Percentiles rank a stretch among this genome's conserved stretches.
Conservation (phyloP, 1,140 invertebrate genomes). For the Trinorchestia longiramus region DNA sequence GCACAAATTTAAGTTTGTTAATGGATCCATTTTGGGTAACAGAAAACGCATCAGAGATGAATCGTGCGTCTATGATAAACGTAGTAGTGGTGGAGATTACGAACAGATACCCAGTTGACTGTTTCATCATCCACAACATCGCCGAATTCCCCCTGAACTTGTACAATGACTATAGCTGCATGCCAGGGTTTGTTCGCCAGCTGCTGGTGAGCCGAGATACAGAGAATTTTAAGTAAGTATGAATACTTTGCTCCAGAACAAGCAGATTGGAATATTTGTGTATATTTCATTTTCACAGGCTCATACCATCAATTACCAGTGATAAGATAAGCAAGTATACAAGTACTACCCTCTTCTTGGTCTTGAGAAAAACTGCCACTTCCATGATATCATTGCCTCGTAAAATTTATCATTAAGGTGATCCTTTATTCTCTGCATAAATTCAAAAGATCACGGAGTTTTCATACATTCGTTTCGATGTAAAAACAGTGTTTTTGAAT, state of each 20-base stretch:
- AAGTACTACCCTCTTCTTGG: too few species aligned
- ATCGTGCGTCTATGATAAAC: conserved; percentile 94
- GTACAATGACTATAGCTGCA: conserved; percentile 90
- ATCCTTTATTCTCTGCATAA: too few species aligned
- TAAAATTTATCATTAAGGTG: too few species aligned
- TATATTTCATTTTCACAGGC: too few species aligned
- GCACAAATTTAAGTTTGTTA: background rate
- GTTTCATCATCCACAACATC: conserved; percentile 96
- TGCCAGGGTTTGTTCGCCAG: background rate
- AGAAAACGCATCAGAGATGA: conserved; percentile 72
- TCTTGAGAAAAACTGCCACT: too few species aligned
- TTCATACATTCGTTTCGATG: too few species aligned
- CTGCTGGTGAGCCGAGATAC: background rate
- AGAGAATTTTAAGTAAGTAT: background rate
- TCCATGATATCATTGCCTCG: too few species aligned
- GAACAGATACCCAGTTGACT: conserved; percentile 82
- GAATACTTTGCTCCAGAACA: background rate
- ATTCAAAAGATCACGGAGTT: too few species aligned
- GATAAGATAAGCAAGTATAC: too few species aligned
- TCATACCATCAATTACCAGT: too few species aligned
- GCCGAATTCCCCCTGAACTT: conserved; percentile 94
- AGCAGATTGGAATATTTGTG: too few species aligned
- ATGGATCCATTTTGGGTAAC: background rate
- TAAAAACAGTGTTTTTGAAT: too few species aligned
- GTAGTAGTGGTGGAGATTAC: conserved; percentile 91